Evolutionary conservation across 2,113 vertebrate genomes (phyloP).

Genomic region (Brevimyrus niger): DNA sequence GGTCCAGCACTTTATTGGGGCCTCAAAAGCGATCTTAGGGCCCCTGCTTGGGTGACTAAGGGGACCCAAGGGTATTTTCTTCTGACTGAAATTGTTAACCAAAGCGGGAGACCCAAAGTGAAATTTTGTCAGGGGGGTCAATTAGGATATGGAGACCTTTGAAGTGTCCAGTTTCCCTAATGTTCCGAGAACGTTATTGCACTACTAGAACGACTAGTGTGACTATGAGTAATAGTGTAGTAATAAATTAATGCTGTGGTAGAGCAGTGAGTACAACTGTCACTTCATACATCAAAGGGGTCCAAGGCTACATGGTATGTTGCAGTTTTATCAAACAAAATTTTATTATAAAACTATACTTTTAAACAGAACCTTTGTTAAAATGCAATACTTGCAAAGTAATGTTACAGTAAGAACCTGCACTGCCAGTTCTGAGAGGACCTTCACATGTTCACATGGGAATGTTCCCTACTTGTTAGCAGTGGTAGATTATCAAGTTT

Average conservation of each 20-base stretch:
- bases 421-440: neutral
- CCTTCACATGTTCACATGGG: neutral
- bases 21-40: no score
- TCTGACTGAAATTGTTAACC: neutral
- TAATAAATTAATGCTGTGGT: neutral
- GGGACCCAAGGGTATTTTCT: neutral
- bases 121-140: neutral
- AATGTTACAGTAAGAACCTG: neutral
- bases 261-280: neutral
- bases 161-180: neutral
- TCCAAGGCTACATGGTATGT: neutral
- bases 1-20: no score
- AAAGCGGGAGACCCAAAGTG: neutral
- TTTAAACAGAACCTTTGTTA: no score
- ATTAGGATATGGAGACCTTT: neutral
- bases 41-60: no score
- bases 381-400: no score
- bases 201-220: neutral
- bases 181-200: neutral
- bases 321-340: no score
- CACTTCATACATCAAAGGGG: neutral
- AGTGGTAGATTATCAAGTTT: neutral
- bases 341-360: no score
- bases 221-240: neutral
- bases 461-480: neutral